Base-by-base conservation (phyloP, 2,113 vertebrate species). In the Arenaria interpres region DNA sequence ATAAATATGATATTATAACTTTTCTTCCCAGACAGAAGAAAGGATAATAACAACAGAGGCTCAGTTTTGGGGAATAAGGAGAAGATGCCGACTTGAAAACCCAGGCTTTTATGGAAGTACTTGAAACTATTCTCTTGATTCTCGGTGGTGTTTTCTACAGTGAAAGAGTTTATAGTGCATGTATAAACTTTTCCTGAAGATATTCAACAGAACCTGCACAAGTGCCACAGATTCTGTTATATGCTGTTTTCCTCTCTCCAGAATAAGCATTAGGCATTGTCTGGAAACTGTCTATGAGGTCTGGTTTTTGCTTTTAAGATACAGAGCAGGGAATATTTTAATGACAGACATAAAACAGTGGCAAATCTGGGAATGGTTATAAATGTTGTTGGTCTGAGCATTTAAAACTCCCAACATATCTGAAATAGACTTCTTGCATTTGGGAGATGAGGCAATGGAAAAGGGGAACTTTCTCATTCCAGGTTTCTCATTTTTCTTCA, bases 391-490 rank as follows among this genome's bases (percentile, higher is more conserved):
- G 12, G 12, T 78, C 46, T 85, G 62, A 92, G 41, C 22, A 63
- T 11, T 92, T 85, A 27, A 82, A 93, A n/a, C 5, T 60, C 53
- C 53, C 32, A 46, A 18, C 0, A 24, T 18, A 73, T 56, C 64
- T 76, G 27, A 85, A 85, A 71, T 28, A 0, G 3, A 32, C 7
- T 77, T 69, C 15, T 43, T 0, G 0, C 24, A 25, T 63, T 62
- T 54, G 14, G 7, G 12, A 53, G 5, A 71, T 53, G 23, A 89
- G 22, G 16, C 4, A 8, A 8, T 33, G 30, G n/a, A 79, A 64
- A 90, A 76, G 3, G 7, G 32, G 8, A 63, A n/a, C 3, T 64
- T 67, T 69, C 11, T 57, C 16, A 41, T 78, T 73, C 8, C 6
- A 7, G 6, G 5, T 30, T 84, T 67, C 28, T 93, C 2, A 25